Percentiles rank a stretch among this genome's conserved stretches.
These are phyloP conservation scores for Noctua janthe DNA, from an alignment of 2,888 invertebrate species.

Conservation along the genomic window DNA sequence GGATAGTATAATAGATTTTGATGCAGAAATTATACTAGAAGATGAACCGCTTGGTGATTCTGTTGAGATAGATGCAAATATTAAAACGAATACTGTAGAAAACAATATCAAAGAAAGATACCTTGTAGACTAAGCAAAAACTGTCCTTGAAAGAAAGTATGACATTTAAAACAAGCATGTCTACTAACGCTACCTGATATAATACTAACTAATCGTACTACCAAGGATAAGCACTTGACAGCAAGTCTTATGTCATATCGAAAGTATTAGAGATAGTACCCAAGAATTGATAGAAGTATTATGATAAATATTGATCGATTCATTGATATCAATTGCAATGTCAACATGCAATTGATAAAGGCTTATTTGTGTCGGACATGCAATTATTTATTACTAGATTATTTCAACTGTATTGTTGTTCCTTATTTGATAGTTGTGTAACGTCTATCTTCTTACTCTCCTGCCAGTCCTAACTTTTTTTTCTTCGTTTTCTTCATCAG, in stretches of 20 bases:
- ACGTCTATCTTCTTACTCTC: neutral
- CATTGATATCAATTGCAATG: conserved; percentile 53
- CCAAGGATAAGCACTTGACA: conserved; percentile 28
- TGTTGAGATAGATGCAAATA: neutral
- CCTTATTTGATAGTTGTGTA: neutral
- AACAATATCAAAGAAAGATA: neutral
- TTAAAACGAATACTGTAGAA: neutral
- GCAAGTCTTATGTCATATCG: conserved; percentile 43
- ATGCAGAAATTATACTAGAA: neutral
- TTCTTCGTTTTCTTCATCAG: neutral
- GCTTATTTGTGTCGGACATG: conserved; percentile 5
- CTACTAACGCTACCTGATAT: neutral
- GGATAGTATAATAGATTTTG: neutral
- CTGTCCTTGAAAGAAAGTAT: neutral
- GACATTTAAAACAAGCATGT: neutral
- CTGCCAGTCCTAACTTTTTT: neutral
- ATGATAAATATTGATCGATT: conserved; percentile 50
- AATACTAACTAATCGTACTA: conserved; percentile 22
- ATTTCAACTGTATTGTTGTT: neutral
- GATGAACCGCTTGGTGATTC: neutral
- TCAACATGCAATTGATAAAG: conserved; percentile 47
- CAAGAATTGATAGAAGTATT: conserved; percentile 37
- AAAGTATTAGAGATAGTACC: conserved; percentile 48
- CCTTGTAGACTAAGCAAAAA: neutral
- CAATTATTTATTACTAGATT: conserved; percentile 21